phyloP scores from a whole-genome alignment of 2,797 vertebrate genomes.

The Limosa lapponica region DNA sequence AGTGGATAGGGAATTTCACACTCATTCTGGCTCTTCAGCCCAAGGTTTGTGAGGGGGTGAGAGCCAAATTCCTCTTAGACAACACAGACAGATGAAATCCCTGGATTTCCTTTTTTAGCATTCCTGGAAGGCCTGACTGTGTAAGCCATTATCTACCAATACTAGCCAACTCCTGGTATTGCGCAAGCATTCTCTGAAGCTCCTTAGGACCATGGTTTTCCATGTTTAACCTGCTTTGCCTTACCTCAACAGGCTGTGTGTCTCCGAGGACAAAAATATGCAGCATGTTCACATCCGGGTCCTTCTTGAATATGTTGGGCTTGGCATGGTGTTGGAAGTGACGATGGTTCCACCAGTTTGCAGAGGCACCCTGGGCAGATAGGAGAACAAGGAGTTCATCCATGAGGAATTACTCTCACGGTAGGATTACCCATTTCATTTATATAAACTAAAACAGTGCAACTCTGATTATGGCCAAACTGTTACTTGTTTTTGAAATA shows the following conservation, averaged over 20 bases:
- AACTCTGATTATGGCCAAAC: neutral
- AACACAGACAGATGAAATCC: neutral
- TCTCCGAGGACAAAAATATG: conserved; percentile 89
- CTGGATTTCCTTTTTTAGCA: neutral
- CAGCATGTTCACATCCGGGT: conserved; percentile 94
- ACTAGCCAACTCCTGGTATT: neutral
- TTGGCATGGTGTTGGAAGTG: conserved; percentile 97
- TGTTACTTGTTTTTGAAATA: neutral
- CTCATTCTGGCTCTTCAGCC: neutral
- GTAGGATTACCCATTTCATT: neutral
- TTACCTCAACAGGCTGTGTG: conserved; percentile 90
- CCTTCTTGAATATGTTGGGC: conserved; percentile 92
- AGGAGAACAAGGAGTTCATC: neutral
- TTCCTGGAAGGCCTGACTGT: neutral
- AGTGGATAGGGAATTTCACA: neutral
- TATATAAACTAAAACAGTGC: neutral
- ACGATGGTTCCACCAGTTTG: conserved; percentile 97
- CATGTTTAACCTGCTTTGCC: neutral
- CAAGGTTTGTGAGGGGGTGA: neutral
- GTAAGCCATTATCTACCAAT: neutral
- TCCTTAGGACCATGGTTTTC: neutral
- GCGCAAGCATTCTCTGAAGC: neutral
- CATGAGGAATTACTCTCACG: neutral
- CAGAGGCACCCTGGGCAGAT: conserved; percentile 88
- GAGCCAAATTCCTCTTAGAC: neutral